Base-by-base conservation (phyloP, 2,797 vertebrate genomes). In the Leptoclinus maculatus region DNA sequence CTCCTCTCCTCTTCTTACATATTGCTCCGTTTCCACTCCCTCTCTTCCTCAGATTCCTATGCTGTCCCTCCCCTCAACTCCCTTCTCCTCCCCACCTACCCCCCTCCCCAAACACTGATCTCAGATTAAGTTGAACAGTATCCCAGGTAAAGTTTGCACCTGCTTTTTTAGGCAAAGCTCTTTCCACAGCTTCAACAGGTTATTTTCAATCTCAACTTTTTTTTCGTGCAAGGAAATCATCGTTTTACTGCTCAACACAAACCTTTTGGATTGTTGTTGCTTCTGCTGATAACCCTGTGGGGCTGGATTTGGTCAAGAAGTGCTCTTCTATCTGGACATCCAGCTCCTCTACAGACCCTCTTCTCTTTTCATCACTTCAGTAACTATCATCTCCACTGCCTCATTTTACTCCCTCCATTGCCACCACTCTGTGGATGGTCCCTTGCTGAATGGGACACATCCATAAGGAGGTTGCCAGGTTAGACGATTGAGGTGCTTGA, bases 41-140 rank as follows among this genome's bases (percentile, higher is more conserved):
- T 94, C 93, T 95, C 92, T 89, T 76, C 53, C 77, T 78, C 71
- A 41, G 80, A 91, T 89, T 92, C 87, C 85, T 88, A 79, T 88
- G 93, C 91, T 68, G 80, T 78, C 89, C 86, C 92, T 92, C 89
- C 91, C 87, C 93, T 88, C 83, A 82, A 84, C 90, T 88, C 83
- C 90, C 91, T 89, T 91, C 91, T 87, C 75, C 83, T 75, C 76
- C 84, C 74, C 67, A 74, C 77, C 60, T 38, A 51, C 78, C 82
- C 76, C 74, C 41, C 56, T 69, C 80, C 76, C 80, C 81, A 91
- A 93, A 91, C 90, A 81, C 91, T 83, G 88, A 94, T 94, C 94
- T 92, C 95, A 94, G 93, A 93, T 95, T 93, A 95, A 95, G 90
- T 92, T 93, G 91, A 95, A 94, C 90, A 93, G 89, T 94, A 94